A percentile compares a stretch with the other conserved stretches of the same genome.
Evolutionary conservation across 2,113 vertebrate genomes (phyloP).

Genomic region (Dasyornis broadbenti): DNA sequence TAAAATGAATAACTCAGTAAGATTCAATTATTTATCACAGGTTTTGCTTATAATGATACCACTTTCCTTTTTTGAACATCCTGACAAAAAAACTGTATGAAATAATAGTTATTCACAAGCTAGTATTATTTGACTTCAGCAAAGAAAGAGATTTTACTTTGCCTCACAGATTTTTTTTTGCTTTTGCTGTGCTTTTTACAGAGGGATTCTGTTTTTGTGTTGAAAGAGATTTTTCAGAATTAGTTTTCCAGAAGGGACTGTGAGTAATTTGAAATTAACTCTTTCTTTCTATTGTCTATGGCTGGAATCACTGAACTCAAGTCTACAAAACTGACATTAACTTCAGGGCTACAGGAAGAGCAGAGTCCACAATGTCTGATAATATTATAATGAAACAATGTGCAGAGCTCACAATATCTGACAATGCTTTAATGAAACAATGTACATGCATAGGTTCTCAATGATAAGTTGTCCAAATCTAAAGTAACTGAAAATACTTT

Average conservation of each 20-base stretch:
- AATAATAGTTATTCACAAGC: conserved; percentile 29
- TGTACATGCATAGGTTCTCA: not conserved
- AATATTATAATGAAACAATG: not conserved
- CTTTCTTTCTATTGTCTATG: not conserved
- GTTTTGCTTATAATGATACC: conserved; percentile 54
- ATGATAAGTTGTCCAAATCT: accelerated
- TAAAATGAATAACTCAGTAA: conserved; percentile 54
- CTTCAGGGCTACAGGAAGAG: not conserved
- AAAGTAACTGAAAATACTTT: not conserved
- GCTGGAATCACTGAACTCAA: not conserved
- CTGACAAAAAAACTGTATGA: conserved; percentile 27
- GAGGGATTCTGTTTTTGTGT: not conserved
- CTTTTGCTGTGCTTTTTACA: not conserved
- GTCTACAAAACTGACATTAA: not conserved
- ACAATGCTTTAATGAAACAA: not conserved
- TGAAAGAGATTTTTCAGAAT: not conserved
- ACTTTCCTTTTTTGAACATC: conserved; percentile 27
- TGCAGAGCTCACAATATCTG: not conserved
- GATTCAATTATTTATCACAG: conserved; percentile 63
- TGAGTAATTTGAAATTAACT: not conserved
- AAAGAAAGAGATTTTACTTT: not conserved
- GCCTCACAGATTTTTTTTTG: not conserved
- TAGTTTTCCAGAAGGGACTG: not conserved
- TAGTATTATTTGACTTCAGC: not conserved
- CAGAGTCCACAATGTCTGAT: not conserved